phyloP scores from a whole-genome alignment of 2,888 invertebrate species.

The Bedellia somnulentella region DNA sequence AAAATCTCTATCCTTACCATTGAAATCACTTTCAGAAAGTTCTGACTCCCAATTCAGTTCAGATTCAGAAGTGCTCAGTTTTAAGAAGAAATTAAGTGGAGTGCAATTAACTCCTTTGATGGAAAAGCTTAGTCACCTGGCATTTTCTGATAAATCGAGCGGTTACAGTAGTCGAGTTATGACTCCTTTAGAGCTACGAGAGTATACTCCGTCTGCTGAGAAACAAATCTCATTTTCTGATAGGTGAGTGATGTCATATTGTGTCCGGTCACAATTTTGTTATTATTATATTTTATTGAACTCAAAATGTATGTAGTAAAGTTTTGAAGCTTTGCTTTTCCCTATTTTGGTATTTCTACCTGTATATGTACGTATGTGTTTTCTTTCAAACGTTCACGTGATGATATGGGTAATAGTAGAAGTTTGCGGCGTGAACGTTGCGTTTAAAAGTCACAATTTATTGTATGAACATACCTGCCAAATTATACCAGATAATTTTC shows the following conservation, averaged over 20 bases:
- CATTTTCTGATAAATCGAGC: slow-evolving; percentile 68
- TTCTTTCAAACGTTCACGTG: too few relatives aligned
- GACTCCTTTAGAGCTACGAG: slow-evolving; percentile 58
- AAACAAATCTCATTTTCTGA: slow-evolving; percentile 36
- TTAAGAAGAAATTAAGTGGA: slow-evolving; percentile 62
- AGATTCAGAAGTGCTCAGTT: slow-evolving; percentile 32
- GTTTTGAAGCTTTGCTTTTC: too few relatives aligned
- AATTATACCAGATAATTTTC: too few relatives aligned
- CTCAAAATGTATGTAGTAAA: too few relatives aligned
- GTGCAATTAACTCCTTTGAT: slow-evolving; percentile 79
- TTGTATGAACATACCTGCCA: too few relatives aligned
- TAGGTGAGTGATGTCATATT: slow-evolving; percentile 18
- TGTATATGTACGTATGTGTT: too few relatives aligned
- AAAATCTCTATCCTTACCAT: slow-evolving; percentile 69
- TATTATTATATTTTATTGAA: too few relatives aligned
- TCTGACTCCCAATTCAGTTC: slow-evolving; percentile 30
- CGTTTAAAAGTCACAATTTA: too few relatives aligned
- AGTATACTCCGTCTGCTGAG: slow-evolving; percentile 43
- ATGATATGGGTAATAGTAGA: too few relatives aligned
- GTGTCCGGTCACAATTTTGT: too few relatives aligned
- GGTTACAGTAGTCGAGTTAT: slow-evolving; percentile 70
- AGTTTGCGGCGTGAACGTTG: too few relatives aligned
- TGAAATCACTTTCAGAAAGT: slow-evolving; percentile 66
- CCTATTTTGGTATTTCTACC: too few relatives aligned
- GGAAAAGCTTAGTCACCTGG: slow-evolving; percentile 77